Percentiles rank a stretch among this genome's conserved stretches.
phyloP scores from a whole-genome alignment of 1,140 invertebrate genomes.

The Littorina saxatilis region DNA sequence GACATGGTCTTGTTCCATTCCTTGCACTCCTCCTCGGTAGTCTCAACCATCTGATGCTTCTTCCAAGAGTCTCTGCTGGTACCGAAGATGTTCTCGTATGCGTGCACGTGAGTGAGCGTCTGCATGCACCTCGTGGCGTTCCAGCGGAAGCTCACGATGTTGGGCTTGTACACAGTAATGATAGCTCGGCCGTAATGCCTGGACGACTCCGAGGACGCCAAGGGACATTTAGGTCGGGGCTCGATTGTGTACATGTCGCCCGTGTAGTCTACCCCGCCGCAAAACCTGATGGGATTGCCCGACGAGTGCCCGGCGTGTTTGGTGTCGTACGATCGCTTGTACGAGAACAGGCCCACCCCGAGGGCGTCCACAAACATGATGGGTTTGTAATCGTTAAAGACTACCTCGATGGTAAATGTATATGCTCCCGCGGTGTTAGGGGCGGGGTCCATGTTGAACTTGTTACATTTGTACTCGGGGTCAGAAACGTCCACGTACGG shows the following conservation, averaged over 20 bases:
- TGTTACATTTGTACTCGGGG: background rate
- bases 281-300: slow-evolving; percentile 25
- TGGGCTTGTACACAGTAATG: slow-evolving; percentile 30
- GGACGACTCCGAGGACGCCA: background rate
- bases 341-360: slow-evolving; percentile 11
- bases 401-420: background rate
- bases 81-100: slow-evolving; percentile 25
- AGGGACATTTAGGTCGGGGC: slow-evolving; percentile 14
- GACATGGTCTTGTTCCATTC: background rate
- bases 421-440: background rate
- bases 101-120: slow-evolving; percentile 19
- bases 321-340: slow-evolving; percentile 1
- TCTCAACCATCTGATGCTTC: background rate
- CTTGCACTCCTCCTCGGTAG: slow-evolving; percentile 5
- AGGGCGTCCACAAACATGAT: slow-evolving; percentile 16
- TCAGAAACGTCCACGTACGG: background rate
- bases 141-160: slow-evolving; percentile 26
- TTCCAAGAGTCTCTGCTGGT: slow-evolving; percentile 24
- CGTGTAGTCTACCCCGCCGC: slow-evolving; percentile 14
- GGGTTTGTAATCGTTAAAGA: slow-evolving; percentile 25
- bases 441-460: background rate
- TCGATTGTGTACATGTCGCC: slow-evolving; percentile 27
- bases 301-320: slow-evolving; percentile 13
- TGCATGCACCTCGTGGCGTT: slow-evolving; percentile 28
- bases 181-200: slow-evolving; percentile 21